phyloP scores from a whole-genome alignment of 1,140 invertebrate species.

The Caenorhabditis remanei region DNA sequence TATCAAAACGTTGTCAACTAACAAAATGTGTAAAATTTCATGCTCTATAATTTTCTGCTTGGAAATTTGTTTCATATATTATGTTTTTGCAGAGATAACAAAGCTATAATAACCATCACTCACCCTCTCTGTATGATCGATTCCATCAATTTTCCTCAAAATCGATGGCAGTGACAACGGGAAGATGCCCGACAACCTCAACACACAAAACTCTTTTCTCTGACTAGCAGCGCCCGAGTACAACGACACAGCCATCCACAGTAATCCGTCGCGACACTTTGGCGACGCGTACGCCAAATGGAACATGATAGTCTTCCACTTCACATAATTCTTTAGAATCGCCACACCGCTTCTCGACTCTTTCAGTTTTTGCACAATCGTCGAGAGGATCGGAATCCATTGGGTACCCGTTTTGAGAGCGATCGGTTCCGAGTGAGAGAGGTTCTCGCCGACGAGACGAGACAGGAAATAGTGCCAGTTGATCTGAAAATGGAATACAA shows the following conservation, averaged over 20 bases:
- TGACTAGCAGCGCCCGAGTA: conserved; percentile 52
- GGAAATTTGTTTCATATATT: too few species aligned
- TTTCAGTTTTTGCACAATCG: conserved; percentile 26
- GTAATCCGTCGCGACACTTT: conserved; percentile 30
- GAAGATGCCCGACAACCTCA: conserved; percentile 58
- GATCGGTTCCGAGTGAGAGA: conserved; percentile 25
- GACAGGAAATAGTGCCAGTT: conserved; percentile 60
- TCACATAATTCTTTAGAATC: conserved; percentile 53
- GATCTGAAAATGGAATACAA: conserved; percentile 36
- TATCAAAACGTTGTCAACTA: too few species aligned
- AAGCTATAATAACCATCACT: neutral
- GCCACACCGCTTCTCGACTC: conserved; percentile 32
- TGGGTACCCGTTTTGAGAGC: conserved; percentile 51
- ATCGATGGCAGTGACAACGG: conserved; percentile 59
- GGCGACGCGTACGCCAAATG: conserved; percentile 46
- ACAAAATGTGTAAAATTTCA: too few species aligned
- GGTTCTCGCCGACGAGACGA: conserved; percentile 3
- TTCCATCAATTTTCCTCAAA: conserved; percentile 60
- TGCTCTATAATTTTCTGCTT: too few species aligned
- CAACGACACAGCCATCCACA: conserved; percentile 35
- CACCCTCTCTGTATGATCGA: conserved; percentile 39
- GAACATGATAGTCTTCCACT: conserved; percentile 60
- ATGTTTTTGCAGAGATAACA: neutral
- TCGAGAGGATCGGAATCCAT: conserved; percentile 52
- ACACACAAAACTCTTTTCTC: conserved; percentile 58